Evolutionary conservation across 2,888 invertebrate species (phyloP).

Genomic region (Andricus curvator): DNA sequence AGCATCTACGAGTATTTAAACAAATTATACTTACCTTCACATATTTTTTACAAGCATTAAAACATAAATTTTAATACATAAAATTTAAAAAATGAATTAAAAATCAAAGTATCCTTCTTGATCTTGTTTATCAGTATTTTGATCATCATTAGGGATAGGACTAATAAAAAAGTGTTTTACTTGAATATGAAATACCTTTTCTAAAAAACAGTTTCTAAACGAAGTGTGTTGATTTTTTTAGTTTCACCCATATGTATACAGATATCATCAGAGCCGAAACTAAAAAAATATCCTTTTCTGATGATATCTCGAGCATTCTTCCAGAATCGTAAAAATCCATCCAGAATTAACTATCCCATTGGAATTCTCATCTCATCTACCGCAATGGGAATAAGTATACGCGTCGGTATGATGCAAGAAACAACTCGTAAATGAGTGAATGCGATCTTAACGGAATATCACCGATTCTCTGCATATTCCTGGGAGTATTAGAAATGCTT

Average conservation of each 20-base stretch:
- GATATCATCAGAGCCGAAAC: neutral
- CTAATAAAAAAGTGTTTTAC: too few species aligned
- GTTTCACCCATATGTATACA: neutral
- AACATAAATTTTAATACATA: too few species aligned
- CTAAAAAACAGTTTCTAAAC: too few species aligned
- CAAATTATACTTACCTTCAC: too few species aligned
- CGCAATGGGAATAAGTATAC: neutral
- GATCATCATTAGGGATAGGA: too few species aligned
- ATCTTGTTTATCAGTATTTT: too few species aligned
- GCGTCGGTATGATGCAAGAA: neutral
- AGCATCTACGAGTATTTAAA: too few species aligned
- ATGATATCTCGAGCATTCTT: neutral
- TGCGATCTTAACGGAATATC: constrained; percentile 12
- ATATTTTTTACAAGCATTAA: too few species aligned
- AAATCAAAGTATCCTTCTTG: too few species aligned
- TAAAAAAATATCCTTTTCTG: neutral
- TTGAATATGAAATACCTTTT: too few species aligned
- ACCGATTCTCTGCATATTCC: constrained; percentile 1
- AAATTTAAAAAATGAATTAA: too few species aligned
- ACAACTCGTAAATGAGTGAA: neutral
- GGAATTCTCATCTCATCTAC: constrained; percentile 1
- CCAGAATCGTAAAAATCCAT: neutral
- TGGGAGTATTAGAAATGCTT: neutral
- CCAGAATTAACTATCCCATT: neutral
- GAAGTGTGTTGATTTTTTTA: too few species aligned